Conservation (phyloP, 1,140 invertebrate genomes). For the Cotesia vestalis region DNA sequence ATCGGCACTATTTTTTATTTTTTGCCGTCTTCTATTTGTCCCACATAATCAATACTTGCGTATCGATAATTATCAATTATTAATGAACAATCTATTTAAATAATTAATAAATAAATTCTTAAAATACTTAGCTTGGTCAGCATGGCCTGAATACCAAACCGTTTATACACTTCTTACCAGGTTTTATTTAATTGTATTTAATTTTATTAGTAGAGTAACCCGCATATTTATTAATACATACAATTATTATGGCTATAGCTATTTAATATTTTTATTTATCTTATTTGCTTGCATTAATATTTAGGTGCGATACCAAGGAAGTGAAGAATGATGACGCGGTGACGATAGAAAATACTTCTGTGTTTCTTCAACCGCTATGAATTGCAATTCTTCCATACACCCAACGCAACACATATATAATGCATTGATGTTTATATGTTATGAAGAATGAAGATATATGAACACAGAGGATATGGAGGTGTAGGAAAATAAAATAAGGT, state of each 20-base stretch:
- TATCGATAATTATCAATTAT: not conserved
- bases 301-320: constrained; percentile 8
- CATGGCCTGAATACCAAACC: constrained; percentile 34
- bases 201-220: too few species aligned
- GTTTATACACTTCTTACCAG: constrained; percentile 27
- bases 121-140: constrained; percentile 16
- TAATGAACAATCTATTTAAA: not conserved
- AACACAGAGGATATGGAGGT: too few species aligned
- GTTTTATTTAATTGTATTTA: not conserved
- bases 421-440: too few species aligned
- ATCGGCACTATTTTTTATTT: not conserved
- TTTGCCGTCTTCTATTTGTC: too few species aligned
- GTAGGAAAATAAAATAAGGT: too few species aligned
- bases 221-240: too few species aligned
- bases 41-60: too few species aligned
- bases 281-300: too few species aligned
- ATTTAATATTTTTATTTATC: too few species aligned
- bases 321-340: constrained; percentile 25
- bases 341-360: constrained; percentile 17
- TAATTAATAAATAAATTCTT: not conserved
- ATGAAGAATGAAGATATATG: not conserved
- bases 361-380: constrained; percentile 25
- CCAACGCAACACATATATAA: not conserved
- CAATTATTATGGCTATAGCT: not conserved
- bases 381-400: not conserved